Conservation (phyloP, 2,113 vertebrate genomes). For the Aix galericulata region DNA sequence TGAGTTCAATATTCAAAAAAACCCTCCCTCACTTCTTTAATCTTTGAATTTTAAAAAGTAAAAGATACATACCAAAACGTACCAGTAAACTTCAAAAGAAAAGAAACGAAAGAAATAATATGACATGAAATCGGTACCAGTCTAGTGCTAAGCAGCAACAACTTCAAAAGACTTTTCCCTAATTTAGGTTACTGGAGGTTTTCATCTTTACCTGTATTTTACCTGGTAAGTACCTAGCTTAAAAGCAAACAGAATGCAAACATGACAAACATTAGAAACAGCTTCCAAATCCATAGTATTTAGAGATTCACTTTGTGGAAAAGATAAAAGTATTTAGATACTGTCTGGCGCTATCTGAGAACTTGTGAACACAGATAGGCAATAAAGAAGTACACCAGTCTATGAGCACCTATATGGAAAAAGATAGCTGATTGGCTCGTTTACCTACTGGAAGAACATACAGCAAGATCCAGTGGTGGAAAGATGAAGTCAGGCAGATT, state of each 20-base stretch:
- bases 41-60: neutral
- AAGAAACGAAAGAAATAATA: neutral
- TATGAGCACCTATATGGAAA: neutral
- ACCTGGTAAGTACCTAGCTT: neutral
- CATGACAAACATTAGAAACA: neutral
- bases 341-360: neutral
- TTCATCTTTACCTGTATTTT: neutral
- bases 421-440: neutral
- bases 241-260: neutral
- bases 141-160: neutral
- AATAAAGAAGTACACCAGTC: neutral
- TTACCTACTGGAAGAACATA: neutral
- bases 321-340: neutral
- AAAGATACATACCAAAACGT: neutral
- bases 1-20: neutral
- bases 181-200: neutral
- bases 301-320: neutral
- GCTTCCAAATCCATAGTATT: neutral
- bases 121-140: neutral
- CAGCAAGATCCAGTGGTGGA: neutral
- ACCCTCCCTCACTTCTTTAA: neutral
- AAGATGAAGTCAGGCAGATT: neutral
- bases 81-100: neutral
- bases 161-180: neutral
- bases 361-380: neutral